phyloP scores from a whole-genome alignment of 1,140 invertebrate species.

The Ceratitis capitata region DNA sequence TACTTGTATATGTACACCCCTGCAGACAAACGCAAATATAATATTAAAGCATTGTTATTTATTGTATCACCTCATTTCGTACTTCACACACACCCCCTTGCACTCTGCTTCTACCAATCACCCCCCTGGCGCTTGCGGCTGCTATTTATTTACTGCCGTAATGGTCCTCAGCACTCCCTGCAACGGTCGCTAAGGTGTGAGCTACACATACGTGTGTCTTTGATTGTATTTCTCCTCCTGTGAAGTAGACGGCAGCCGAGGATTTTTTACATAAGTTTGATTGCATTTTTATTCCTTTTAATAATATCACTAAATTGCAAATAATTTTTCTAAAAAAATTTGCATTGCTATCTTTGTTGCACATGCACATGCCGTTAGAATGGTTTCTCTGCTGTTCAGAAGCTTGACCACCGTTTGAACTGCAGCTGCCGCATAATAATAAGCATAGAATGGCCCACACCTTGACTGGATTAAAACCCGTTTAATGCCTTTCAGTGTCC shows the following conservation, averaged over 20 bases:
- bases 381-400: not conserved
- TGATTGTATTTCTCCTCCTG: not conserved
- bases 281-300: not conserved
- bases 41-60: constrained; percentile 42
- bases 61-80: constrained; percentile 40
- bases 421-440: not conserved
- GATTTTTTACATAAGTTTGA: not conserved
- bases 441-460: not conserved
- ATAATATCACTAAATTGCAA: not conserved
- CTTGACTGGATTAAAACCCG: no score
- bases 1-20: no score
- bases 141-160: constrained; percentile 18
- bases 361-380: not conserved
- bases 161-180: not conserved
- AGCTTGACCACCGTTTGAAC: not conserved
- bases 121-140: not conserved
- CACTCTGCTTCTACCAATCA: not conserved
- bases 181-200: not conserved
- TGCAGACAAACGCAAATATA: constrained; percentile 19
- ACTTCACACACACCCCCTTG: not conserved
- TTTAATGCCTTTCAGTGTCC: no score
- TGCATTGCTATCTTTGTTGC: not conserved
- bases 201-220: not conserved
- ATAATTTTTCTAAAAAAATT: not conserved
- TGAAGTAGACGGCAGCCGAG: not conserved